These are phyloP conservation scores for Mormoops blainvillei DNA, from an alignment of 2,113 vertebrate species.

Conservation along the genomic window DNA sequence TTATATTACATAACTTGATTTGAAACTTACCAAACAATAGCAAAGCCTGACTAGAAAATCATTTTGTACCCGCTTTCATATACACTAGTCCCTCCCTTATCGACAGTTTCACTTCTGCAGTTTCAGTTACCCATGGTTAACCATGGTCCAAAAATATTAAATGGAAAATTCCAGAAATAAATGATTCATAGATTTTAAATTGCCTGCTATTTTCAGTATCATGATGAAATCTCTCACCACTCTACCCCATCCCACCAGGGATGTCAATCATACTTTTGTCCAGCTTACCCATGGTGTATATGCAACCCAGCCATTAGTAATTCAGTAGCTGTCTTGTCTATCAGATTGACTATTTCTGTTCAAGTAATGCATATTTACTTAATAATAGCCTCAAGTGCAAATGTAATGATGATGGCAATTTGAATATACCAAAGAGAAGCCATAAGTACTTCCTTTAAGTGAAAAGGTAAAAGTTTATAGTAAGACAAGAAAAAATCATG, in stretches of 20 bases:
- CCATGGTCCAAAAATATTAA: background rate
- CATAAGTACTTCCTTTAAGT: background rate
- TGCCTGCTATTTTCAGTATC: background rate
- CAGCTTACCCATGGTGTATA: background rate
- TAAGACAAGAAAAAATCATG: background rate
- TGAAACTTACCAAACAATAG: background rate
- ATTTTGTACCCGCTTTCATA: background rate
- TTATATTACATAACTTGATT: background rate
- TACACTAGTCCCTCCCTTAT: background rate
- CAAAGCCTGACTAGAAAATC: background rate
- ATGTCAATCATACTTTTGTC: background rate
- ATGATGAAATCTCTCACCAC: background rate
- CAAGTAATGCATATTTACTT: background rate
- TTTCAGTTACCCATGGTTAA: background rate
- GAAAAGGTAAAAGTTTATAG: background rate
- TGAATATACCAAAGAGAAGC: background rate
- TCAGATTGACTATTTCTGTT: background rate
- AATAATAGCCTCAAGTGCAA: background rate
- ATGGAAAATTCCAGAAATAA: background rate
- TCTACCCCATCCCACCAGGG: background rate
- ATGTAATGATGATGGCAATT: background rate
- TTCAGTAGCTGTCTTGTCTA: background rate
- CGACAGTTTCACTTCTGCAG: background rate
- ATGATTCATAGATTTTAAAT: background rate
- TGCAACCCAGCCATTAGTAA: background rate